These are phyloP conservation scores for Cistogaster globosa DNA, from an alignment of 2,888 invertebrate species.

Conservation along the genomic window DNA sequence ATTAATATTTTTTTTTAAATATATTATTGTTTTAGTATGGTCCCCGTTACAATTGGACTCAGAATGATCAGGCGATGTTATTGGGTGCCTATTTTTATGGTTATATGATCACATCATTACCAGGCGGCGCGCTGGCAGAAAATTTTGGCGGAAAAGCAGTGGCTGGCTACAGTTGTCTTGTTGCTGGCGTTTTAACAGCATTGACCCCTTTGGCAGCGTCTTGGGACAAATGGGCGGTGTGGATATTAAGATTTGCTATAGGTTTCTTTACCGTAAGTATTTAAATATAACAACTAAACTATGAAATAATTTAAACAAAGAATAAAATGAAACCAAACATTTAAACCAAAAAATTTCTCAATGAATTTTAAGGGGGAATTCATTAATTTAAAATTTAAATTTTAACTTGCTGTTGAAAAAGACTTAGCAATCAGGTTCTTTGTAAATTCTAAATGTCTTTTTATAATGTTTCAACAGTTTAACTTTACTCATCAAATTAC, in stretches of 20 bases:
- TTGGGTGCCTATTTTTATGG: constrained; percentile 89
- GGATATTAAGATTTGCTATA: constrained; percentile 85
- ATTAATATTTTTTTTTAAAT: too few species aligned
- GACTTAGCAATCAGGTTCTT: too few species aligned
- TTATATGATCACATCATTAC: constrained; percentile 86
- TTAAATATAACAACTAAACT: not conserved
- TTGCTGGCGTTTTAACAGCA: constrained; percentile 85
- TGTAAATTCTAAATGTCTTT: too few species aligned
- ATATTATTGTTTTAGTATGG: constrained; percentile 82
- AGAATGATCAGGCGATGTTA: constrained; percentile 86
- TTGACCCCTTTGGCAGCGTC: constrained; percentile 86
- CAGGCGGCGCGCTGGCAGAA: constrained; percentile 87
- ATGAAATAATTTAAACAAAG: too few species aligned
- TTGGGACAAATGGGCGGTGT: constrained; percentile 85
- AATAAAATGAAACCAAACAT: too few species aligned
- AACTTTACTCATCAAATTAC: too few species aligned
- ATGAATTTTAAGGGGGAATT: too few species aligned
- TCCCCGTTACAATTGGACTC: constrained; percentile 85
- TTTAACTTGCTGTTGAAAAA: too few species aligned
- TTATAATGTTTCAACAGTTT: too few species aligned
- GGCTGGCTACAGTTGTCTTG: constrained; percentile 83
- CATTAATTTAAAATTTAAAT: too few species aligned
- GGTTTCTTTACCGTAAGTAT: constrained; percentile 86
- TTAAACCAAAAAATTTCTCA: too few species aligned
- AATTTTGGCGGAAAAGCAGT: constrained; percentile 86